These are phyloP conservation scores for Hapalemur alaotrensis DNA, from an alignment of 2,797 vertebrate species.

Conservation along the genomic window DNA sequence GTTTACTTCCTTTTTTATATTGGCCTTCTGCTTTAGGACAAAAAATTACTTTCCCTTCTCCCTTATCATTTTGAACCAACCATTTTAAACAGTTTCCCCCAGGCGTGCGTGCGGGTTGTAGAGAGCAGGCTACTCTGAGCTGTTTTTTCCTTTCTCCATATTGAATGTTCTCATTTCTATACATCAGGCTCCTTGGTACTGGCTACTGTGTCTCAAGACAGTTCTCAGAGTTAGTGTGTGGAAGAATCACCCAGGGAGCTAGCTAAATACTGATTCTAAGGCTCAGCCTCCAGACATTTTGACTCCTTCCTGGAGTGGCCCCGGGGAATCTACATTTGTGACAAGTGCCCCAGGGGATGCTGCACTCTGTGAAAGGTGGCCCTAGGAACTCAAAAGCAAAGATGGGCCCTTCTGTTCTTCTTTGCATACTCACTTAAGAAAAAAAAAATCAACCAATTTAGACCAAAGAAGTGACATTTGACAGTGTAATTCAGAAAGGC, in stretches of 20 bases:
- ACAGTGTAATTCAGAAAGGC: not conserved
- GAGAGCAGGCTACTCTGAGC: not conserved
- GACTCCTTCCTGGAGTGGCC: not conserved
- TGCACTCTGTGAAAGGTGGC: not conserved
- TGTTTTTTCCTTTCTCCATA: not conserved
- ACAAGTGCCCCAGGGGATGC: not conserved
- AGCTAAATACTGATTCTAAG: not conserved
- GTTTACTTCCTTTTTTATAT: not conserved
- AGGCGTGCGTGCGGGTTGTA: not conserved
- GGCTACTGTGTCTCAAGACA: not conserved
- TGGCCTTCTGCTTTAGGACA: not conserved
- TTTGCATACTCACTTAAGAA: not conserved
- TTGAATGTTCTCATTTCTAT: not conserved
- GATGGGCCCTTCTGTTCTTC: not conserved
- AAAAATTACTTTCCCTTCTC: not conserved
- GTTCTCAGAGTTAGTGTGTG: not conserved
- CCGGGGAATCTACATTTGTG: not conserved
- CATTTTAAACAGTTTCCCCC: not conserved
- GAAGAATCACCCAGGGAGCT: not conserved
- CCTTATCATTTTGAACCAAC: not conserved
- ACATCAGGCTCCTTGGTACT: not conserved
- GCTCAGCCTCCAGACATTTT: not conserved
- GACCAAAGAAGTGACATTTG: not conserved
- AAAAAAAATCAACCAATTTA: not conserved
- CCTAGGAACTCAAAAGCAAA: not conserved